Conservation (phyloP, 2,888 invertebrate genomes). For the Megamerina dolium region DNA sequence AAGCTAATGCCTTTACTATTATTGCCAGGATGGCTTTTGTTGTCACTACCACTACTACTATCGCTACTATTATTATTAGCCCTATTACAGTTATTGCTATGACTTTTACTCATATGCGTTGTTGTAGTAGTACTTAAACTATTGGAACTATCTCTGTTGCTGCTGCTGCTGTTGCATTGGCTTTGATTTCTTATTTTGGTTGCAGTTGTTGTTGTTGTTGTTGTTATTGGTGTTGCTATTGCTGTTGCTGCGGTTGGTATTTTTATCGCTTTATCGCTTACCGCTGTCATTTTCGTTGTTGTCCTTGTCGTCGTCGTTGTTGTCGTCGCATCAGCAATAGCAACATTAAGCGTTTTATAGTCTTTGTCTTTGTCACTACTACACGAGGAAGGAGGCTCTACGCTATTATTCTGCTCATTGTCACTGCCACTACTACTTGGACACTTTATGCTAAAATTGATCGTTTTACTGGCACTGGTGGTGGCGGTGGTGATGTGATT, state of each 20-base stretch:
- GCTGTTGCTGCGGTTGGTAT: conserved; percentile 13
- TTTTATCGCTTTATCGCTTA: no score
- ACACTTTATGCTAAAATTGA: no score
- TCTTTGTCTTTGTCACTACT: no score
- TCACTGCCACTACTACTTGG: background rate
- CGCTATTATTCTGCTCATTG: conserved; percentile 1
- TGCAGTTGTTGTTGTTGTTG: conserved; percentile 3
- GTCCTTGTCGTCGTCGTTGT: conserved; percentile 14
- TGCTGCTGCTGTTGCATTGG: background rate
- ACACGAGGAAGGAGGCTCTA: conserved; percentile 1
- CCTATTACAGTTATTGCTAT: conserved; percentile 6
- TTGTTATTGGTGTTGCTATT: conserved; percentile 10
- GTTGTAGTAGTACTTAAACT: conserved; percentile 21
- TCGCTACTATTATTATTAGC: conserved; percentile 8
- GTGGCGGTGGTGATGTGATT: no score
- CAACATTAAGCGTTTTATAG: conserved; percentile 19
- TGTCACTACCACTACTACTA: conserved; percentile 21
- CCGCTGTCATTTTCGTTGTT: no score
- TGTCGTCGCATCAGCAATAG: conserved; percentile 13
- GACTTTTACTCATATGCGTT: conserved; percentile 1
- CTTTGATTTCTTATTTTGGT: background rate
- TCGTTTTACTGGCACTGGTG: no score
- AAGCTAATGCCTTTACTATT: conserved; percentile 6
- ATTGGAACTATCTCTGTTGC: conserved; percentile 21
- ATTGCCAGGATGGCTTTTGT: conserved; percentile 9